phyloP scores from a whole-genome alignment of 2,113 vertebrate genomes.

The Datnioides undecimradiatus region DNA sequence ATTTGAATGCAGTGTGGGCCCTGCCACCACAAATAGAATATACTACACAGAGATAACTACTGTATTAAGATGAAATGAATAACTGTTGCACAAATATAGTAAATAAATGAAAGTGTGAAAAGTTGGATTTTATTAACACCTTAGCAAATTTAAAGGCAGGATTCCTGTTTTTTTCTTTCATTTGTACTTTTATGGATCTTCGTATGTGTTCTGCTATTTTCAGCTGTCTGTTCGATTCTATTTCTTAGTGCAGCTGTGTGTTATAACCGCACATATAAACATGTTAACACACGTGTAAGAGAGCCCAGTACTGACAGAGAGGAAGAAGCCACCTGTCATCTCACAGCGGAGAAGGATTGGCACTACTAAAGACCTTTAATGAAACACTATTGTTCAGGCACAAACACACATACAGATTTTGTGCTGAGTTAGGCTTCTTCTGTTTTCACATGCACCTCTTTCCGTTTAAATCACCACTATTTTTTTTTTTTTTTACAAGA shows the following conservation, averaged over 20 bases:
- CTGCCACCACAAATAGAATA: background rate
- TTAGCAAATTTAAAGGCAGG: background rate
- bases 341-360: background rate
- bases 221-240: background rate
- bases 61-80: no score
- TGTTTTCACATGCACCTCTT: background rate
- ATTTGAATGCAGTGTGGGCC: background rate
- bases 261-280: background rate
- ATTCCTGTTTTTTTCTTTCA: background rate
- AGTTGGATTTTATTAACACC: no score
- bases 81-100: no score
- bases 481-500: background rate
- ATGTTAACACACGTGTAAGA: background rate
- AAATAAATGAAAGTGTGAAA: no score
- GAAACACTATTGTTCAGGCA: background rate
- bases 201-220: background rate
- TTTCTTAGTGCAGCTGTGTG: background rate
- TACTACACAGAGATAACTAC: no score
- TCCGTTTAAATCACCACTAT: background rate
- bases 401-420: background rate
- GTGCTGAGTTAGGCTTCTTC: background rate
- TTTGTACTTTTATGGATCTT: background rate
- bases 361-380: slow-evolving; percentile 6
- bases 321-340: slow-evolving; percentile 2
- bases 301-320: background rate